phyloP scores from a whole-genome alignment of 2,113 vertebrate genomes.

The Atractosteus spatula region DNA sequence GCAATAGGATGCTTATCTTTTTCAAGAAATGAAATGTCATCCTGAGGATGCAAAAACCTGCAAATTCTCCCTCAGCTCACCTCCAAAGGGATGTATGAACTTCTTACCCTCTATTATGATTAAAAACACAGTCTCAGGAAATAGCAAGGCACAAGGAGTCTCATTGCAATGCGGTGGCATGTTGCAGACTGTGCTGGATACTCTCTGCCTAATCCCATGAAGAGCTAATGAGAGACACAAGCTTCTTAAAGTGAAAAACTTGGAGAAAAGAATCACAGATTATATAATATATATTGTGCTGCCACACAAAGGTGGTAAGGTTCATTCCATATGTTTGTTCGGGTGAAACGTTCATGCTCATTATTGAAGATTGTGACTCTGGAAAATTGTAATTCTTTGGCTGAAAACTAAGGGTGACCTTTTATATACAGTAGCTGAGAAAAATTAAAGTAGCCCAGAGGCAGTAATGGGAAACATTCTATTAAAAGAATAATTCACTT shows the following conservation, averaged over 20 bases:
- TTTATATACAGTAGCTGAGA: too few relatives aligned
- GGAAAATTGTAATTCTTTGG: too few relatives aligned
- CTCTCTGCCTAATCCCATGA: constrained; percentile 61
- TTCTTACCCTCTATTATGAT: constrained; percentile 59
- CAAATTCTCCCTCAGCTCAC: constrained; percentile 51
- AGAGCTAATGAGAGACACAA: constrained; percentile 63
- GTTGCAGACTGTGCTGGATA: constrained; percentile 54
- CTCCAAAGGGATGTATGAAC: constrained; percentile 42
- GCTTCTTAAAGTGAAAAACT: constrained; percentile 44
- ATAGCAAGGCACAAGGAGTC: constrained; percentile 49
- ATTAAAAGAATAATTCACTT: too few relatives aligned
- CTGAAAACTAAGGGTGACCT: too few relatives aligned
- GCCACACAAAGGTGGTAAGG: constrained; percentile 32
- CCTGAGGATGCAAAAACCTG: constrained; percentile 55
- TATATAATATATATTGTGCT: too few relatives aligned
- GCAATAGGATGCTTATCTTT: constrained; percentile 58
- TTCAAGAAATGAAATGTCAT: constrained; percentile 70
- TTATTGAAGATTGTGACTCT: background rate
- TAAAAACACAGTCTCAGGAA: constrained; percentile 64
- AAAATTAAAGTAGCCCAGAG: too few relatives aligned
- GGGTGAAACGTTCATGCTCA: constrained; percentile 46
- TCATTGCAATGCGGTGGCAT: constrained; percentile 73
- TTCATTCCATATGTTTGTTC: constrained; percentile 47
- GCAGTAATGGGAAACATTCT: too few relatives aligned
- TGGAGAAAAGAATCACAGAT: too few relatives aligned